Evolutionary conservation across 2,888 invertebrate genomes (phyloP).

Genomic region (Electrophaes corylata): DNA sequence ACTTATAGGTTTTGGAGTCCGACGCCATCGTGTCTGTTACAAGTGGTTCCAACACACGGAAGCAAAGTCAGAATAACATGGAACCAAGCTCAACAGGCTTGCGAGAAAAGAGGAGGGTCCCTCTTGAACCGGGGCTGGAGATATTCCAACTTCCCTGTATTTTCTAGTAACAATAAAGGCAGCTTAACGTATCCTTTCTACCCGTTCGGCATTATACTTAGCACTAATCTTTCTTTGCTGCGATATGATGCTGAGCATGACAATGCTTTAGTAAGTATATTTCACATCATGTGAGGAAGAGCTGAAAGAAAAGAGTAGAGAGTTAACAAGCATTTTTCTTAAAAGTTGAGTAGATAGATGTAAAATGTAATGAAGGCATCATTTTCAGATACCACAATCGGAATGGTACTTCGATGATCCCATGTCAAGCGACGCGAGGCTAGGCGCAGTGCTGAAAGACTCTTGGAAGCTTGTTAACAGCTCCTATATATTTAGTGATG

Average conservation of each 20-base stretch:
- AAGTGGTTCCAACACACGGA: slow-evolving; percentile 37
- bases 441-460: slow-evolving; percentile 55
- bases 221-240: slow-evolving; percentile 10
- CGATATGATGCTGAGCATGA: slow-evolving; percentile 22
- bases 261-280: slow-evolving; percentile 19
- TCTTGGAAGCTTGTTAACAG: slow-evolving; percentile 68
- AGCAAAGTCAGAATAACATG: slow-evolving; percentile 67
- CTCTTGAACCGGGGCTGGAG: slow-evolving; percentile 73
- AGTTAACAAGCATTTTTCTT: neutral
- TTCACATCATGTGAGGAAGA: neutral
- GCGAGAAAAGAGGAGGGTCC: slow-evolving; percentile 53
- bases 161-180: neutral
- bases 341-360: neutral
- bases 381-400: slow-evolving; percentile 55
- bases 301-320: neutral
- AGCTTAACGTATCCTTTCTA: slow-evolving; percentile 52
- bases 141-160: slow-evolving; percentile 60
- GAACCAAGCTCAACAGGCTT: slow-evolving; percentile 53
- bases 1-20: slow-evolving; percentile 64
- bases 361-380: slow-evolving; percentile 11
- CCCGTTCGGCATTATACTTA: slow-evolving; percentile 18
- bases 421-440: slow-evolving; percentile 43
- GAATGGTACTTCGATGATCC: slow-evolving; percentile 58
- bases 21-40: slow-evolving; percentile 61
- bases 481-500: slow-evolving; percentile 64